A percentile compares a stretch with the other conserved stretches of the same genome.
Conservation (phyloP, 2,888 invertebrate species). For the Rhabditophanes sp. region DNA sequence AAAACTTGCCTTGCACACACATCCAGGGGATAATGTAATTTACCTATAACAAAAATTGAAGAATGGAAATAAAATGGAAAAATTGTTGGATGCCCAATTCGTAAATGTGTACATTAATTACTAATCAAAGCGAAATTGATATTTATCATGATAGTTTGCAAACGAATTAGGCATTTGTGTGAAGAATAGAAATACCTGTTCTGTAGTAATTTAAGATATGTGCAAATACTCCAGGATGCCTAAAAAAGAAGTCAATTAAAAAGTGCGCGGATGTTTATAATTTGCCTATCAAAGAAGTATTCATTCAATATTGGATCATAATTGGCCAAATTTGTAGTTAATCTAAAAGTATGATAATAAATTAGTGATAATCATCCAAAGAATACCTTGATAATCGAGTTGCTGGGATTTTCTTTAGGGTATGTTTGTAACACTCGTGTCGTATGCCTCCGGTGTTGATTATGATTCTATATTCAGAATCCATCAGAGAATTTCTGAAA, state of each 20-base stretch:
- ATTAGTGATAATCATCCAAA: constrained; percentile 7
- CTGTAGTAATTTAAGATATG: constrained; percentile 80
- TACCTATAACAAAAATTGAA: too few relatives aligned
- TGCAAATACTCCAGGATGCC: constrained; percentile 63
- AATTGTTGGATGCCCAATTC: too few relatives aligned
- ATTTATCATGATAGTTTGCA: constrained; percentile 1
- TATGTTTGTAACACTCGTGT: constrained; percentile 57
- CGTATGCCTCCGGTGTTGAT: constrained; percentile 91
- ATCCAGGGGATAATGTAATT: too few relatives aligned
- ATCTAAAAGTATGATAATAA: constrained; percentile 51
- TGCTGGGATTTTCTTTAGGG: constrained; percentile 73
- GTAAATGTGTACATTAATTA: too few relatives aligned
- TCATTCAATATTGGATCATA: constrained; percentile 98
- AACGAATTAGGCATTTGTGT: not conserved
- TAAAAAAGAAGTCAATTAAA: not conserved
- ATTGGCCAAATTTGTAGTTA: constrained; percentile 87
- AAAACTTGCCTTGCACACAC: too few relatives aligned
- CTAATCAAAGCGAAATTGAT: too few relatives aligned
- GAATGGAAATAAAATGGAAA: too few relatives aligned
- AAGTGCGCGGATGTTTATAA: constrained; percentile 17
- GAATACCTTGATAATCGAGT: constrained; percentile 59
- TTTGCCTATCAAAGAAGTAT: constrained; percentile 97
- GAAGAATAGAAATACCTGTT: constrained; percentile 6
- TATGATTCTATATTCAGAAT: constrained; percentile 60
- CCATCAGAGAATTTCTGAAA: constrained; percentile 26